These are phyloP conservation scores for Rhabdophis nuchalis DNA, from an alignment of 2,797 vertebrate genomes.

Conservation along the genomic window DNA sequence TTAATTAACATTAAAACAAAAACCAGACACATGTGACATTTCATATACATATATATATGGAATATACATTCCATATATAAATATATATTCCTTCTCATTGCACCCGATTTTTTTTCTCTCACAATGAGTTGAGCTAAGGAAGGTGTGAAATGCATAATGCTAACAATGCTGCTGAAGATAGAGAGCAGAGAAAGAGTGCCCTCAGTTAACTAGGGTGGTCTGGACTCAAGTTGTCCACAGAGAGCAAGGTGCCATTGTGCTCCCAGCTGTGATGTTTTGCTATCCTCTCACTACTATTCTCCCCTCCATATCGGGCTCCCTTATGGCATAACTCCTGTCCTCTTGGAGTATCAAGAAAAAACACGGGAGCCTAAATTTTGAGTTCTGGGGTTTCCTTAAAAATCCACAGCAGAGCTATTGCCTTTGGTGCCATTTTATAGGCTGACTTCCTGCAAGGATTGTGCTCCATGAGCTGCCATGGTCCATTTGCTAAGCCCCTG, in stretches of 20 bases:
- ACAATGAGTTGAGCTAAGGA: constrained; percentile 47
- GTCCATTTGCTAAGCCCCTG: constrained; percentile 39
- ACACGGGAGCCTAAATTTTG: constrained; percentile 52
- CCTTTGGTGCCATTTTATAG: constrained; percentile 48
- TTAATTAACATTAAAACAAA: constrained; percentile 44
- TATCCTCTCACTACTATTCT: constrained; percentile 17
- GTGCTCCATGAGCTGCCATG: constrained; percentile 45
- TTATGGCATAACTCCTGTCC: not conserved
- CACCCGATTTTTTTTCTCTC: constrained; percentile 12
- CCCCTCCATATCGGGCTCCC: constrained; percentile 4
- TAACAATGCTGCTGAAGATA: constrained; percentile 47
- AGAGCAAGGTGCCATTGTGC: constrained; percentile 46
- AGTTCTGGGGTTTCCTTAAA: constrained; percentile 49
- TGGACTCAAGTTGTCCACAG: constrained; percentile 47
- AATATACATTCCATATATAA: constrained; percentile 47
- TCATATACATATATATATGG: constrained; percentile 52
- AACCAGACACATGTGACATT: constrained; percentile 59
- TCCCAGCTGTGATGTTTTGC: constrained; percentile 26
- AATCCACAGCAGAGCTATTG: constrained; percentile 48
- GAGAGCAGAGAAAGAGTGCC: constrained; percentile 29
- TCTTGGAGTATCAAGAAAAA: constrained; percentile 55
- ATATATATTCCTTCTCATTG: constrained; percentile 54
- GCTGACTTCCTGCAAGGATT: constrained; percentile 58
- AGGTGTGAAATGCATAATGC: constrained; percentile 30
- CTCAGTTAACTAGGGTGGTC: constrained; percentile 13